These are phyloP conservation scores for Sparidentex hasta DNA, from an alignment of 2,797 vertebrate species.

Conservation along the genomic window DNA sequence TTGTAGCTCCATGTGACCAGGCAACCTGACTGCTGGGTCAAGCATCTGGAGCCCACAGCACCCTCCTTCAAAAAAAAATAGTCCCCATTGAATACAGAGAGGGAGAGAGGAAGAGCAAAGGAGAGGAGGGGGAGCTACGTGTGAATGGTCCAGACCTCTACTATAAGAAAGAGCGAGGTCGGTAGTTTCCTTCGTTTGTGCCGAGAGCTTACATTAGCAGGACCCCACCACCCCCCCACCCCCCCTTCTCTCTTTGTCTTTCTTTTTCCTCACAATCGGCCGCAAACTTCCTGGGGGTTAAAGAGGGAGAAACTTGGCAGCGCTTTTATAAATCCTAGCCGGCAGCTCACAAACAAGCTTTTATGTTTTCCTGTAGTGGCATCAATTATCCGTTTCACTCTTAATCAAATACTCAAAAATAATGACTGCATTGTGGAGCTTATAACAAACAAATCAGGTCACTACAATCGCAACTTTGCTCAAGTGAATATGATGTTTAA, in stretches of 20 bases:
- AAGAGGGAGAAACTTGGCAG: slow-evolving; percentile 69
- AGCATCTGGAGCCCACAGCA: slow-evolving; percentile 82
- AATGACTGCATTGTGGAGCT: neutral
- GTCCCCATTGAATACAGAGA: slow-evolving; percentile 67
- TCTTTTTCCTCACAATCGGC: slow-evolving; percentile 62
- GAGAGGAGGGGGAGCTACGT: slow-evolving; percentile 44
- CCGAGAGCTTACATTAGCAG: slow-evolving; percentile 66
- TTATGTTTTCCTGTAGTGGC: slow-evolving; percentile 26
- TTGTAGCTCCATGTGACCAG: slow-evolving; percentile 78
- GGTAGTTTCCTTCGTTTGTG: slow-evolving; percentile 81
- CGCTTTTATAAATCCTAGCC: slow-evolving; percentile 46
- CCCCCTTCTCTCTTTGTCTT: slow-evolving; percentile 46
- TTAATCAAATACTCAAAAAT: slow-evolving; percentile 14
- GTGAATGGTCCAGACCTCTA: slow-evolving; percentile 70
- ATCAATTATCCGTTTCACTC: slow-evolving; percentile 24
- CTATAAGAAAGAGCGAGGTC: slow-evolving; percentile 75
- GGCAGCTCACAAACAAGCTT: slow-evolving; percentile 45
- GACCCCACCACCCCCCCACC: no score
- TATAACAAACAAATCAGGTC: neutral
- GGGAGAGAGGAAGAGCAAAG: slow-evolving; percentile 50
- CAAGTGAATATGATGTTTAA: slow-evolving; percentile 11
- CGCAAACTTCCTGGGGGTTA: slow-evolving; percentile 80
- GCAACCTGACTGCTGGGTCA: slow-evolving; percentile 83
- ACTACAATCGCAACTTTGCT: neutral
- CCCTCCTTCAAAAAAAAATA: slow-evolving; percentile 75